Percentiles rank a stretch among this genome's conserved stretches.
These are phyloP conservation scores for Heptranchias perlo DNA, from an alignment of 2,113 vertebrate genomes.

Conservation along the genomic window DNA sequence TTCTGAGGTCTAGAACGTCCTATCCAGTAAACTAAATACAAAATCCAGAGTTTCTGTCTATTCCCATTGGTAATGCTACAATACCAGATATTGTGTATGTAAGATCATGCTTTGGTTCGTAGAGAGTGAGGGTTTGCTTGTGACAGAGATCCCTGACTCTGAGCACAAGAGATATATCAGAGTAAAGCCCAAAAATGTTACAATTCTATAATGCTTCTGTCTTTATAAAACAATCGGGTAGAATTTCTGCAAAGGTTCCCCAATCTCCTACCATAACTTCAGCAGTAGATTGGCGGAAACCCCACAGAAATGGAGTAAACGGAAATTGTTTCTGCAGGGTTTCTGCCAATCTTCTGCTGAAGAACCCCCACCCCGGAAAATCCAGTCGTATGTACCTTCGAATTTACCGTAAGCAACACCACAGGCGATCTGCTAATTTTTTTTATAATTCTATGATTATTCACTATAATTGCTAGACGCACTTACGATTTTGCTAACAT, in stretches of 20 bases:
- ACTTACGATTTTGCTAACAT: neutral
- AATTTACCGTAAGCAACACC: neutral
- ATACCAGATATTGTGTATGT: neutral
- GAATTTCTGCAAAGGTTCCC: neutral
- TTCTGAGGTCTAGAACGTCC: too few relatives aligned
- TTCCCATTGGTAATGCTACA: neutral
- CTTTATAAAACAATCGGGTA: neutral
- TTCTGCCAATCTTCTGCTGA: neutral
- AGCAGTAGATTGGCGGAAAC: neutral
- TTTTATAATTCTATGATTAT: neutral
- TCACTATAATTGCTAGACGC: too few relatives aligned
- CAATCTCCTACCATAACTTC: neutral
- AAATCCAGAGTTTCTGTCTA: too few relatives aligned
- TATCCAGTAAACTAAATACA: too few relatives aligned
- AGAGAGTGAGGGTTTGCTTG: neutral
- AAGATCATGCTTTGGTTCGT: neutral
- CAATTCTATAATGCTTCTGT: neutral
- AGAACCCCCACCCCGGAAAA: neutral
- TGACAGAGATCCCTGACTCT: neutral
- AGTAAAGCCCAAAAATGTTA: neutral
- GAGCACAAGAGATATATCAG: neutral
- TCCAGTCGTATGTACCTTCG: neutral
- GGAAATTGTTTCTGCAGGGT: neutral
- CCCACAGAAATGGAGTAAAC: neutral
- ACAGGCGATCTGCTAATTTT: neutral